A percentile compares a stretch with the other conserved stretches of the same genome.
Evolutionary conservation across 2,797 vertebrate species (phyloP).

Genomic region (Poecilia picta): DNA sequence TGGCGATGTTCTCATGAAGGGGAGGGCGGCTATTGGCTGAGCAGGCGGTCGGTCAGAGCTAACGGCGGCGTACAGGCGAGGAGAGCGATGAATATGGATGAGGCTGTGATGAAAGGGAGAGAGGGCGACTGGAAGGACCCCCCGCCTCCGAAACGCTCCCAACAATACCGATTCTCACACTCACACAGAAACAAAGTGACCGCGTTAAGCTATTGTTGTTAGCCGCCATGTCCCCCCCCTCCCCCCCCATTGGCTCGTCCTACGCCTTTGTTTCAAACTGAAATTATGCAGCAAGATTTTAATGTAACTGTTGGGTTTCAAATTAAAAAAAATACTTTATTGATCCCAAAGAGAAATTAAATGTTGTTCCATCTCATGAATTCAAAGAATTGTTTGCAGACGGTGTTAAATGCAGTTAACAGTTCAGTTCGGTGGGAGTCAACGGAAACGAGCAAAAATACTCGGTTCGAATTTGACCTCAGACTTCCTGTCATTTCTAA

Average conservation of each 20-base stretch:
- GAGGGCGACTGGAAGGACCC: conserved; percentile 52
- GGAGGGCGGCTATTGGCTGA: conserved; percentile 70
- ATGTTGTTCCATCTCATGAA: no score
- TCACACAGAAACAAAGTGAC: conserved; percentile 29
- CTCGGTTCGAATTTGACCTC: not conserved
- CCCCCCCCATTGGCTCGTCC: conserved; percentile 39
- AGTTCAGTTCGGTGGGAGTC: no score
- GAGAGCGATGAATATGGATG: conserved; percentile 78
- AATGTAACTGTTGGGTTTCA: not conserved
- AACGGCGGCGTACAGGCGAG: conserved; percentile 71
- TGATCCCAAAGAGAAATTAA: no score
- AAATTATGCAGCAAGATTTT: conserved; percentile 11
- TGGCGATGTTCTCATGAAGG: conserved; percentile 55
- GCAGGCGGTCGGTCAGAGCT: conserved; percentile 54
- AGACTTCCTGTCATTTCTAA: not conserved
- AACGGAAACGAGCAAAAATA: not conserved
- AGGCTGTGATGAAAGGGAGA: conserved; percentile 71
- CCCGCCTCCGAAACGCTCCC: conserved; percentile 47
- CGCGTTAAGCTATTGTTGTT: conserved; percentile 54
- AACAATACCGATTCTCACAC: conserved; percentile 69
- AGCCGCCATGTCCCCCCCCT: conserved; percentile 15
- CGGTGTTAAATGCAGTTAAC: no score
- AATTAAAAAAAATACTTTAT: not conserved
- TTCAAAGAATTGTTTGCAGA: no score
- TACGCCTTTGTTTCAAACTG: conserved; percentile 7